Evolutionary conservation across 2,113 vertebrate genomes (phyloP).

Genomic region (Heliornis fulica): DNA sequence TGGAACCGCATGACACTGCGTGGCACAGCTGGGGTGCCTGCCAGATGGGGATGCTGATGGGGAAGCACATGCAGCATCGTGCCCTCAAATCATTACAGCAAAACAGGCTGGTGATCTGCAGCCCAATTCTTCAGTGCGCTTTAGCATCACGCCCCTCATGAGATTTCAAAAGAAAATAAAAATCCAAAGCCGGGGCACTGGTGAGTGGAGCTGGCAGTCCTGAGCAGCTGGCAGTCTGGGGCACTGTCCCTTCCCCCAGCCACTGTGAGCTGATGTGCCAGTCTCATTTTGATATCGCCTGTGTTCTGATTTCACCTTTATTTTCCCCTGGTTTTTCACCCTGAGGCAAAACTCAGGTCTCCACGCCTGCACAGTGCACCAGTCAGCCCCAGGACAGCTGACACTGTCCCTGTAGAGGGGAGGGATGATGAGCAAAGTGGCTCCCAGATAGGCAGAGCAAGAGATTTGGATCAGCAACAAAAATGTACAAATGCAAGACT

Average conservation of each 20-base stretch:
- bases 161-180: conserved; percentile 15
- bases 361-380: rapidly evolving
- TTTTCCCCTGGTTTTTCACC: neutral
- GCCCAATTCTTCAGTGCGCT: neutral
- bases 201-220: neutral
- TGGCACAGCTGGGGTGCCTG: neutral
- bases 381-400: neutral
- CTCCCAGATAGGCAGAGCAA: neutral
- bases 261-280: rapidly evolving
- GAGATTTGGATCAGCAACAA: conserved; percentile 4
- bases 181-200: neutral
- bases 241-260: neutral
- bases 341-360: neutral
- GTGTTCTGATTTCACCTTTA: neutral
- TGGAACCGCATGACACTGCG: neutral
- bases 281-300: neutral
- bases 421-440: neutral
- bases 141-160: neutral
- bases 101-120: neutral
- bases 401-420: neutral
- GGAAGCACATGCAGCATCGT: neutral
- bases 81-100: neutral
- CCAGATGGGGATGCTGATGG: neutral
- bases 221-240: neutral
- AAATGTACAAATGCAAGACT: neutral